Evolutionary conservation across 2,888 invertebrate genomes (phyloP), one percentile per base, ranked within the genome.

Genomic region (Parnassius glacialis): DNA sequence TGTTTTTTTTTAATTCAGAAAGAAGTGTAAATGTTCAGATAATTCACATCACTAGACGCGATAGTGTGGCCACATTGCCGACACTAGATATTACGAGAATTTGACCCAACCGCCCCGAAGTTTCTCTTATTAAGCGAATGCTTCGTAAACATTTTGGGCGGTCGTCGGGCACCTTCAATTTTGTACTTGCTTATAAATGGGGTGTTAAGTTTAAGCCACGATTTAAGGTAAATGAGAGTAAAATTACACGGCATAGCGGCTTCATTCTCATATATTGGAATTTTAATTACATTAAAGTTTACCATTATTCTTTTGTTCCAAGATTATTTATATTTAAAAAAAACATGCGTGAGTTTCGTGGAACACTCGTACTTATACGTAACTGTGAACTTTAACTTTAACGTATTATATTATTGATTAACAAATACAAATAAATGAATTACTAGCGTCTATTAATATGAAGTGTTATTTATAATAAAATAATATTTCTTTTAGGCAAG

Each of bases 61-160:
- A 62, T 59, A 66, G 65, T 57, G 68, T 70, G 70, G 73, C 70
- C 70, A 68, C 73, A 59, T 55, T 25, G 63, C 43, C 63, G 47
- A 78, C 77, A 74, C 75, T 74, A 79, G 85, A 88, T 86, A 87
- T 90, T 90, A 88, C 81, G 86, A 88, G 88, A 87, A 89, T 88
- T 85, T 86, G 82, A 85, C 89, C 88, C 87, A 72, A 77, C 86
- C 80, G 74, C 74, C 86, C 83, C 81, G 79, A 90, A 90, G 84
- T 90, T 90, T 87, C 84, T 84, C 88, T 90, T 91, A 91, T 90
- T 90, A 91, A 90, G 88, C 90, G 90, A 91, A 91, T 91, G 90
- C 89, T 90, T 88, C 79, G 90, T 89, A 91, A 91, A 91, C 90
- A 90, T 89, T 90, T 84, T 77, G 87, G 87, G 87, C 78, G 81